Conservation (phyloP, 2,888 invertebrate species). For the Nudaria mundana region DNA sequence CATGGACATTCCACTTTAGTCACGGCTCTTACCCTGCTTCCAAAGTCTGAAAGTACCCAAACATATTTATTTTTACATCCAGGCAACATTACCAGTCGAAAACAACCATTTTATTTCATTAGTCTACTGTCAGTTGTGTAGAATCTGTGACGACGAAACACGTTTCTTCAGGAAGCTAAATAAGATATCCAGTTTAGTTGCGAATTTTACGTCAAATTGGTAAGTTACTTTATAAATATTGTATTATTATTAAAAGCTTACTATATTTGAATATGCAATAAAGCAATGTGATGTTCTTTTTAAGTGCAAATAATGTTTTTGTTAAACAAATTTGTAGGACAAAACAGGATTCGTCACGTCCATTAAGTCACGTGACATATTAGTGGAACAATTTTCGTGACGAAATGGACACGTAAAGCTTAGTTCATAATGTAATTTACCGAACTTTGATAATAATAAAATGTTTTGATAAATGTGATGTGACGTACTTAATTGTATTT, state of each 20-base stretch:
- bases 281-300: background rate
- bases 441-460: too few relatives aligned
- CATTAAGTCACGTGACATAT: background rate
- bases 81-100: background rate
- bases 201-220: background rate
- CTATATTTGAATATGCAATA: background rate
- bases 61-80: background rate
- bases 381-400: background rate
- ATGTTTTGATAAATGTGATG: too few relatives aligned
- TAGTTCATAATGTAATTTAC: background rate
- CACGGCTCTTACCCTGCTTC: background rate
- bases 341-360: background rate
- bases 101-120: background rate
- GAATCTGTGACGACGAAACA: background rate
- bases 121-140: background rate
- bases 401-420: background rate
- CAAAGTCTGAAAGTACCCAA: background rate
- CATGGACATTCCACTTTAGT: background rate
- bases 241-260: background rate
- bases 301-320: background rate
- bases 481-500: too few relatives aligned
- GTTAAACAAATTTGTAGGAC: background rate
- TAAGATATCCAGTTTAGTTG: background rate
- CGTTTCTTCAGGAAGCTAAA: background rate
- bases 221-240: too few relatives aligned